These are phyloP conservation scores for Lumbricus terrestris DNA, from an alignment of 2,888 invertebrate species.

Conservation along the genomic window DNA sequence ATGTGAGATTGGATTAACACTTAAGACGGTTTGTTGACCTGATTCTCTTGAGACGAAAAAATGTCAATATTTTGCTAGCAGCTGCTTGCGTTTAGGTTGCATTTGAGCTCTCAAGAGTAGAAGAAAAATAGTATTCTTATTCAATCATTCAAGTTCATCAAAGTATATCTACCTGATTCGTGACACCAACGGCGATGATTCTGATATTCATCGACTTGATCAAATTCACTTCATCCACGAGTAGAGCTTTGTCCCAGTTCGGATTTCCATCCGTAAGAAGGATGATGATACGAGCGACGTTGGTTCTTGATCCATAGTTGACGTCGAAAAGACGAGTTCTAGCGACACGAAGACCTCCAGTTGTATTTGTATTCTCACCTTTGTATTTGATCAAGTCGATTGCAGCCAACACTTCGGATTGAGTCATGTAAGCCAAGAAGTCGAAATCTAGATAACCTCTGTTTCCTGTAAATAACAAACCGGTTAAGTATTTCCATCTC, in stretches of 20 bases:
- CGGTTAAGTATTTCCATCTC: background rate
- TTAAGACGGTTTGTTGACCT: too few species aligned
- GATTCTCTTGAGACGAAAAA: too few species aligned
- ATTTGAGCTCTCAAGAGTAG: too few species aligned
- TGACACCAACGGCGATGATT: constrained; percentile 32
- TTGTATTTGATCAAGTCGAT: constrained; percentile 19
- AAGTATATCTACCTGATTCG: background rate
- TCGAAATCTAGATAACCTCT: constrained; percentile 13
- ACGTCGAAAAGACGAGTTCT: constrained; percentile 8
- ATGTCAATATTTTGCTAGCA: too few species aligned
- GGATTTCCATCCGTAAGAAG: constrained; percentile 36
- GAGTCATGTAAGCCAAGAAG: background rate
- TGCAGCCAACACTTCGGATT: background rate
- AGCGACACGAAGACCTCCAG: constrained; percentile 27
- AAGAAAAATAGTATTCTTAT: too few species aligned
- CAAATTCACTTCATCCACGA: background rate
- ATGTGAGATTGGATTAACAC: too few species aligned
- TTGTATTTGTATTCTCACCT: constrained; percentile 31
- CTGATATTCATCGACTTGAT: background rate
- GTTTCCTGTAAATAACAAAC: background rate
- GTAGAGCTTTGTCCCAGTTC: constrained; percentile 17
- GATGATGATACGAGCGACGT: constrained; percentile 28
- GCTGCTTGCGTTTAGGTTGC: too few species aligned
- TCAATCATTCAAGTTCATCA: background rate
- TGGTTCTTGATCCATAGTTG: constrained; percentile 19